Base-by-base conservation (phyloP, 1,140 invertebrate species). In the Cotesia chilonis region DNA sequence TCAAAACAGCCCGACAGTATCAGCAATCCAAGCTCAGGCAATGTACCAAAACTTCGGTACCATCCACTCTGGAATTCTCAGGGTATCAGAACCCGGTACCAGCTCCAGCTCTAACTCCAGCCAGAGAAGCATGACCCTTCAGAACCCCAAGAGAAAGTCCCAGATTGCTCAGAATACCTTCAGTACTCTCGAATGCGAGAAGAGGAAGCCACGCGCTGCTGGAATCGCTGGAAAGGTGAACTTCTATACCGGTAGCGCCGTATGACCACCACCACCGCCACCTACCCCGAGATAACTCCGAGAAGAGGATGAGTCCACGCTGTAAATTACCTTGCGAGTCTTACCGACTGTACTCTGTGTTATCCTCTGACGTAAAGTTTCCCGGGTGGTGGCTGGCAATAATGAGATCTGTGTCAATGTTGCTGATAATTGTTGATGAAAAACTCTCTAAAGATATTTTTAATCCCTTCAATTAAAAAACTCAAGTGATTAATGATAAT, bases 31-130 rank as follows among this genome's bases (percentile, higher is more conserved):
- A 35, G 77, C 83, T 0, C 85, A 85, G 10, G 85, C 84, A 7
- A 84, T 85, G 68, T 87, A 87, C 55, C 85, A 87, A 61, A 87
- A 87, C 36, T 87, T 86, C 14, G 86, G 85, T 0, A 87, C 85
- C 4, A 86, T 87, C 68, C 85, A 87, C 72, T 86, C 85, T 3
- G 85, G 85, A 0, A 84, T 86, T n/a, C 74, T 87, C 2, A 78
- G 83, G 41, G 85, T 86, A 0, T 84, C 85, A 1, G 86, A 87
- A 55, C 83, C 85, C 0, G 83, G 86, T 1, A 86, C 85, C 0
- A 87, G 85, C 28, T 83, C 85, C 0, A 84, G 82, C n/a, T 86
- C 86, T 4, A 87, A 86, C 61, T 82, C 84, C 0, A 86, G 82
- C 61, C 84, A 87, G 68, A 77, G 84, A 10, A 87, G 86, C 70